These are phyloP conservation scores for Mimumesa dahlbomi DNA, from an alignment of 2,888 invertebrate species.

Conservation along the genomic window DNA sequence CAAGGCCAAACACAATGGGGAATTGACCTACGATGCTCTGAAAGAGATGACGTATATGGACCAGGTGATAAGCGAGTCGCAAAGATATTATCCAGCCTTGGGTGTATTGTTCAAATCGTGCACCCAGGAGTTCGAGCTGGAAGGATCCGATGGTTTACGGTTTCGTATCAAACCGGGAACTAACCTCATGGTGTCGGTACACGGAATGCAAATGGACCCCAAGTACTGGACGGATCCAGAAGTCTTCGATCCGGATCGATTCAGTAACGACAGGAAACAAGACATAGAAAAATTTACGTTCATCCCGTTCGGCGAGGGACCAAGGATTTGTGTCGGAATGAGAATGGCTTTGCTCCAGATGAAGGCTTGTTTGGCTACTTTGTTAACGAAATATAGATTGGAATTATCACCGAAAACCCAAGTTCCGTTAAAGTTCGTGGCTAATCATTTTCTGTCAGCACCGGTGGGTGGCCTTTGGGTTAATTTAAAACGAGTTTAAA, in stretches of 20 bases:
- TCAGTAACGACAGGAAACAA: slow-evolving; percentile 56
- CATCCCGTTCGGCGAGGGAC: slow-evolving; percentile 72
- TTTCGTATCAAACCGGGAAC: slow-evolving; percentile 31
- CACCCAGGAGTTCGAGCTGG: slow-evolving; percentile 55
- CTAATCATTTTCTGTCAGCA: neutral
- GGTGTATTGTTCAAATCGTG: slow-evolving; percentile 58
- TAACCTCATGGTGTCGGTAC: slow-evolving; percentile 46
- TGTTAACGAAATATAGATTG: slow-evolving; percentile 59
- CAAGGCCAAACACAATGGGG: slow-evolving; percentile 73
- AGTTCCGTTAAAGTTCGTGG: slow-evolving; percentile 50
- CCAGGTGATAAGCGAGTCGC: slow-evolving; percentile 78
- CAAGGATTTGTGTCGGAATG: slow-evolving; percentile 71
- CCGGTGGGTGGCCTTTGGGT: slow-evolving; percentile 59
- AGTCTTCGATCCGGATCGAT: slow-evolving; percentile 69
- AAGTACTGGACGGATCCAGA: slow-evolving; percentile 65
- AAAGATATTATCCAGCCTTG: slow-evolving; percentile 49
- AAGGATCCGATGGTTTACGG: slow-evolving; percentile 66
- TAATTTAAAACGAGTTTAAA: slow-evolving; percentile 34
- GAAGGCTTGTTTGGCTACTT: slow-evolving; percentile 55
- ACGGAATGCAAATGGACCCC: slow-evolving; percentile 57
- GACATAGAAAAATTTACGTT: slow-evolving; percentile 55
- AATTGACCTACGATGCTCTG: slow-evolving; percentile 80
- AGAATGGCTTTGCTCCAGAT: slow-evolving; percentile 63
- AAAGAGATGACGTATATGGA: slow-evolving; percentile 82
- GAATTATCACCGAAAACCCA: slow-evolving; percentile 60